Percentiles rank a stretch among this genome's conserved stretches.
Evolutionary conservation across 2,113 vertebrate species (phyloP).

Genomic region (Oplegnathus fasciatus): DNA sequence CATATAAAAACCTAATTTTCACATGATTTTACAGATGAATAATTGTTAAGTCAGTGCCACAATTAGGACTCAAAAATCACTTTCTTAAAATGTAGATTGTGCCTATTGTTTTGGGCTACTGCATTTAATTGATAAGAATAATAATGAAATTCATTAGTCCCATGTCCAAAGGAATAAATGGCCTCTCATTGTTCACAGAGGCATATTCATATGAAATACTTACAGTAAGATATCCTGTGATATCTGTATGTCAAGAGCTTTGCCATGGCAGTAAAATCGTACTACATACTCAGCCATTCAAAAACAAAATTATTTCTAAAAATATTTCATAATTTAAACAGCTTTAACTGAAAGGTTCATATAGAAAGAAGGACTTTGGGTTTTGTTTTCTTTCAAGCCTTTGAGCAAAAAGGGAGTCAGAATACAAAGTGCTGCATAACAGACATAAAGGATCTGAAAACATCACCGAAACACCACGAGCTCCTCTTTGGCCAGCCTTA

Average conservation of each 20-base stretch:
- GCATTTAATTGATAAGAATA: conserved; percentile 4
- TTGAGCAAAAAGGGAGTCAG: neutral
- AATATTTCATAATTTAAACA: neutral
- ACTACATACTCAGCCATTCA: too few species aligned
- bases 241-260: too few species aligned
- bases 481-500: too few species aligned
- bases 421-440: neutral
- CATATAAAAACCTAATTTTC: conserved; percentile 15
- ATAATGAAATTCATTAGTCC: neutral
- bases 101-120: neutral
- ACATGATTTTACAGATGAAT: conserved; percentile 24
- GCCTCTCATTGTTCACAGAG: too few species aligned
- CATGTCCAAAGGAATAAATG: conserved; percentile 1
- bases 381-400: neutral
- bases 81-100: conserved; percentile 1
- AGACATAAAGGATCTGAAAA: neutral
- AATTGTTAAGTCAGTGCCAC: conserved; percentile 6
- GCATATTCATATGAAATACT: too few species aligned
- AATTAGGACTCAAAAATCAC: neutral
- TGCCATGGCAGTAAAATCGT: neutral
- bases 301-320: too few species aligned
- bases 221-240: too few species aligned
- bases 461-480: too few species aligned
- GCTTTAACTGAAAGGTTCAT: neutral
- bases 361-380: neutral